Evolutionary conservation across 2,888 invertebrate species (phyloP).

Genomic region (Pterostichus niger): DNA sequence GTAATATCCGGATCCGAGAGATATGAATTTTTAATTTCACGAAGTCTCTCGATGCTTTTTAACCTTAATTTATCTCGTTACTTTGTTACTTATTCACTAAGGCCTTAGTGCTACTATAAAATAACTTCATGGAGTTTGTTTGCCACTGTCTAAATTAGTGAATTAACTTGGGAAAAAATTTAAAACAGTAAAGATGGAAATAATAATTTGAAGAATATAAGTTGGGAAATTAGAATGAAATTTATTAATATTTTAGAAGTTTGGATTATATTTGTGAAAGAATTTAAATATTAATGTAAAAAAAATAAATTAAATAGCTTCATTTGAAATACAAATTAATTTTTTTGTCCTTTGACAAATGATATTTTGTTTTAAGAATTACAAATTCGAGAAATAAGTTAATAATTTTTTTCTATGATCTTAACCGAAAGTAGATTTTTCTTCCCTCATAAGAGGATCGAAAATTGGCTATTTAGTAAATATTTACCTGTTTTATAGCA

Average conservation of each 20-base stretch:
- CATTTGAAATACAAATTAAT: too few relatives aligned
- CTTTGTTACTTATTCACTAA: conserved; percentile 13
- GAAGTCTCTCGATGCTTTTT: conserved; percentile 33
- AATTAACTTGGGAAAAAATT: background rate
- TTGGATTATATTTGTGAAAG: background rate
- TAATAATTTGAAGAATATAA: background rate
- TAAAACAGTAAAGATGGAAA: background rate
- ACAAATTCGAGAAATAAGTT: too few relatives aligned
- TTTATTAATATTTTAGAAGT: conserved; percentile 15
- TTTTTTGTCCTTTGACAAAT: too few relatives aligned
- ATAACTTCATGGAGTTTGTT: background rate
- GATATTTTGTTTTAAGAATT: too few relatives aligned
- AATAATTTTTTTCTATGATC: too few relatives aligned
- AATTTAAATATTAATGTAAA: conserved; percentile 22
- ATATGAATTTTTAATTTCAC: conserved; percentile 34
- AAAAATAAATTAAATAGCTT: background rate
- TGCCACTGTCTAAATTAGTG: background rate
- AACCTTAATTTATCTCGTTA: conserved; percentile 40
- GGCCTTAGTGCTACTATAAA: background rate
- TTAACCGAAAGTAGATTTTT: too few relatives aligned
- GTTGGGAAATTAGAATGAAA: background rate
- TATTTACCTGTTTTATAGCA: too few relatives aligned
- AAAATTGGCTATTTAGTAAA: too few relatives aligned
- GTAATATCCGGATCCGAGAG: conserved; percentile 33
- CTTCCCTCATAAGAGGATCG: too few relatives aligned